Conservation (phyloP, 2,113 vertebrate genomes). For the Grammatotria lemairii region DNA sequence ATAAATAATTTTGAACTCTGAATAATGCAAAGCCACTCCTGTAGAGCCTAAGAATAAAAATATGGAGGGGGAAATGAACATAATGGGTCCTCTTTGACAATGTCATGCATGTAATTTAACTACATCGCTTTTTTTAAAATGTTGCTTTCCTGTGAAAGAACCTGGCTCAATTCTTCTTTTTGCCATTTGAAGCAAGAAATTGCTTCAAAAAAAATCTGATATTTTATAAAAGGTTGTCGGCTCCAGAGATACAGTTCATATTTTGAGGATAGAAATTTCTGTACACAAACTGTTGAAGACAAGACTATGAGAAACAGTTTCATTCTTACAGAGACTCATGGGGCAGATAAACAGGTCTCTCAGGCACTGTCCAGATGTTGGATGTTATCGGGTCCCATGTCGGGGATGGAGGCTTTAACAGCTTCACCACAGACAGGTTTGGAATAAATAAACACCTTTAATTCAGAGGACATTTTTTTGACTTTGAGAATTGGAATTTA, state of each 20-base stretch:
- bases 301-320: background rate
- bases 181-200: background rate
- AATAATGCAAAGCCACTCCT: background rate
- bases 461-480: background rate
- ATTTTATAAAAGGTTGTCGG: background rate
- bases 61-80: background rate
- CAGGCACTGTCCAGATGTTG: background rate
- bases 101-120: background rate
- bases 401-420: background rate
- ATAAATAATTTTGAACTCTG: background rate
- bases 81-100: background rate
- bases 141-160: background rate
- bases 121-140: background rate
- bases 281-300: background rate
- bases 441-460: background rate
- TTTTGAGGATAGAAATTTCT: background rate
- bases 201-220: background rate
- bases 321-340: background rate
- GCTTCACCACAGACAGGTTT: background rate
- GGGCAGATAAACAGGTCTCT: background rate
- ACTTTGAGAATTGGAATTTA: rapidly evolving
- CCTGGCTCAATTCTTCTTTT: background rate
- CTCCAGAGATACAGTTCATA: background rate
- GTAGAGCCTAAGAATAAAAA: background rate
- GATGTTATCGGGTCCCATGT: background rate